A percentile compares a stretch with the other conserved stretches of the same genome.
Evolutionary conservation across 2,113 vertebrate species (phyloP).

Genomic region (Etheostoma cragini): DNA sequence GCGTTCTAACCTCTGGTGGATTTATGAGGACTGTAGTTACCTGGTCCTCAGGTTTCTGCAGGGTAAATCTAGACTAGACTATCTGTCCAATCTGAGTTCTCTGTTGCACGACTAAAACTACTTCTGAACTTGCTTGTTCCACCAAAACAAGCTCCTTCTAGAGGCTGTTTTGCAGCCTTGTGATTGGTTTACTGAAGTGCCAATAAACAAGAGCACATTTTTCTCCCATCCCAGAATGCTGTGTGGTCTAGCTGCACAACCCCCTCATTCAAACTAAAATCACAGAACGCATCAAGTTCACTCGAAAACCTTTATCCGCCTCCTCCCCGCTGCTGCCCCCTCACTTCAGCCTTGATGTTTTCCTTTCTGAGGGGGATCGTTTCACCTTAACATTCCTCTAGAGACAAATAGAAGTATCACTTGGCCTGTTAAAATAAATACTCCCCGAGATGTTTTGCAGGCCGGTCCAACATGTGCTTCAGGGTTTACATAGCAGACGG

Average conservation of each 20-base stretch:
- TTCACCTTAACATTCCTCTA: slow-evolving; percentile 76
- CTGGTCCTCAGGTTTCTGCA: too few relatives aligned
- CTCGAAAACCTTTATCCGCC: slow-evolving; percentile 25
- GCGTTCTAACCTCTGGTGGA: too few relatives aligned
- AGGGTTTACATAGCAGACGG: slow-evolving; percentile 69
- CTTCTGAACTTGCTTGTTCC: too few relatives aligned
- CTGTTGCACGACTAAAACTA: too few relatives aligned
- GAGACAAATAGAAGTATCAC: slow-evolving; percentile 76
- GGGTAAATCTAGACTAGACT: too few relatives aligned
- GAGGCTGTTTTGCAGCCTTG: too few relatives aligned
- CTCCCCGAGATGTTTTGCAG: slow-evolving; percentile 75
- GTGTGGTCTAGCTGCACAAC: background rate
- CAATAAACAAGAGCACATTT: too few relatives aligned
- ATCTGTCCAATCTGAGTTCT: too few relatives aligned
- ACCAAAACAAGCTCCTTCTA: too few relatives aligned
- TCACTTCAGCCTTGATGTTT: slow-evolving; percentile 47
- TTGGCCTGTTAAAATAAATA: slow-evolving; percentile 84
- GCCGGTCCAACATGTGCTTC: slow-evolving; percentile 63
- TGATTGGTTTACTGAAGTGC: too few relatives aligned
- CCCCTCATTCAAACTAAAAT: slow-evolving; percentile 42
- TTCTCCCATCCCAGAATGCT: too few relatives aligned
- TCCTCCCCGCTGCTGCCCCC: background rate
- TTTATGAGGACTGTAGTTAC: too few relatives aligned
- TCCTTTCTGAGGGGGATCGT: slow-evolving; percentile 74
- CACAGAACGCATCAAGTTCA: slow-evolving; percentile 44